These are phyloP conservation scores for Perodicticus potto DNA, from an alignment of 2,797 vertebrate species.

Conservation along the genomic window DNA sequence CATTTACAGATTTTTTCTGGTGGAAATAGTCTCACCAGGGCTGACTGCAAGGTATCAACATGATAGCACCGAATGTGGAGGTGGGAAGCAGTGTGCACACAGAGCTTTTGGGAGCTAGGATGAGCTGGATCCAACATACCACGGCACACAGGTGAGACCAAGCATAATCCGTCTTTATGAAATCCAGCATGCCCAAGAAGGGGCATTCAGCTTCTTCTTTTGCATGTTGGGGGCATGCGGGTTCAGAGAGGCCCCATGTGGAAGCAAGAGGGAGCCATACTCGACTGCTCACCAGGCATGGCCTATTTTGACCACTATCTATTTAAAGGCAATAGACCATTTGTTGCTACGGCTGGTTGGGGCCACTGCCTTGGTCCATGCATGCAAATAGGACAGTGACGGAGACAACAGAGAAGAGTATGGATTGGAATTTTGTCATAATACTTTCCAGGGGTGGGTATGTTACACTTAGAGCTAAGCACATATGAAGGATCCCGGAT, in stretches of 20 bases:
- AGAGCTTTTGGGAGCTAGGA: not conserved
- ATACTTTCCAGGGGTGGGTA: not conserved
- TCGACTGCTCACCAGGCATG: not conserved
- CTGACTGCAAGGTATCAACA: not conserved
- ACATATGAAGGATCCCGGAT: not conserved
- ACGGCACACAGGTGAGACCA: rapidly evolving
- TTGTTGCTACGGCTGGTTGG: not conserved
- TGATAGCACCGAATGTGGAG: not conserved
- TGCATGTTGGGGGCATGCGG: no score
- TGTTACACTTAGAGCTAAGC: not conserved
- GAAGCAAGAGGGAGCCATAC: not conserved
- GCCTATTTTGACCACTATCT: not conserved
- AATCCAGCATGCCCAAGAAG: not conserved
- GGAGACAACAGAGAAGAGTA: not conserved
- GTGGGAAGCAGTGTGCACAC: not conserved
- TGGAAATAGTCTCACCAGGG: not conserved
- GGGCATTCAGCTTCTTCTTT: not conserved
- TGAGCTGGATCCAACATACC: not conserved
- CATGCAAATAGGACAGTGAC: not conserved
- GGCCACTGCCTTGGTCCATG: not conserved
- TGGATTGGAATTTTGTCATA: not conserved
- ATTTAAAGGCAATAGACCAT: not conserved
- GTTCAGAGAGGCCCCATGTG: rapidly evolving
- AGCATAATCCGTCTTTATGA: not conserved
- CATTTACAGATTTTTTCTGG: not conserved